Percentiles rank a stretch among this genome's conserved stretches.
These are phyloP conservation scores for Alca torda DNA, from an alignment of 2,797 vertebrate genomes.

Conservation along the genomic window DNA sequence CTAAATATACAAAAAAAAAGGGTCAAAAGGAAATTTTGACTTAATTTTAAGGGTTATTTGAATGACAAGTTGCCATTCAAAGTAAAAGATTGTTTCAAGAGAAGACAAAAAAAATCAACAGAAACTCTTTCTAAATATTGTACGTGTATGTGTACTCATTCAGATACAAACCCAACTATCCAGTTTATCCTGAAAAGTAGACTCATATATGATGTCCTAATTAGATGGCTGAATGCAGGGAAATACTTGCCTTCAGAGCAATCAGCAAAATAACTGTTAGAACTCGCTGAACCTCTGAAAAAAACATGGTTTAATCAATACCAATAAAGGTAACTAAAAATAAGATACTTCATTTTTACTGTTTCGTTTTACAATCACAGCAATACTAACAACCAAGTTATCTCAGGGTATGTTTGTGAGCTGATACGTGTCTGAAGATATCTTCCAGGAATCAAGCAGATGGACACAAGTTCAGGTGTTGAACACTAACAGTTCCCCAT, in stretches of 20 bases:
- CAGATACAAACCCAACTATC: background rate
- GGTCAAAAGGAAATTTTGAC: background rate
- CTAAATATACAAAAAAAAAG: background rate
- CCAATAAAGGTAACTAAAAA: background rate
- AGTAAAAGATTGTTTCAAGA: background rate
- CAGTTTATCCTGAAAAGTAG: background rate
- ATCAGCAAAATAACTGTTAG: background rate
- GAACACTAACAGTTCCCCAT: background rate
- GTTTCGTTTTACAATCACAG: background rate
- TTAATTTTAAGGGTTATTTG: background rate
- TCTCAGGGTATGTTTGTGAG: background rate
- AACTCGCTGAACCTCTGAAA: background rate
- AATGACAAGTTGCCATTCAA: background rate
- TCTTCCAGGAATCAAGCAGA: background rate
- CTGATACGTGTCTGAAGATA: accelerated
- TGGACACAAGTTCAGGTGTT: background rate
- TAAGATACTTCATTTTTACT: background rate
- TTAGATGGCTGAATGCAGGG: background rate
- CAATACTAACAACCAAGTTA: background rate
- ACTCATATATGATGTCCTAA: background rate
- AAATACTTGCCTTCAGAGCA: background rate
- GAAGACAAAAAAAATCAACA: background rate
- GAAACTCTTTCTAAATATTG: background rate
- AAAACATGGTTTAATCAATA: background rate
- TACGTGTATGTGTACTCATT: background rate